Evolutionary conservation across 1,140 invertebrate species (phyloP), one percentile per base, ranked within the genome.

Genomic region (Megalopta genalis): DNA sequence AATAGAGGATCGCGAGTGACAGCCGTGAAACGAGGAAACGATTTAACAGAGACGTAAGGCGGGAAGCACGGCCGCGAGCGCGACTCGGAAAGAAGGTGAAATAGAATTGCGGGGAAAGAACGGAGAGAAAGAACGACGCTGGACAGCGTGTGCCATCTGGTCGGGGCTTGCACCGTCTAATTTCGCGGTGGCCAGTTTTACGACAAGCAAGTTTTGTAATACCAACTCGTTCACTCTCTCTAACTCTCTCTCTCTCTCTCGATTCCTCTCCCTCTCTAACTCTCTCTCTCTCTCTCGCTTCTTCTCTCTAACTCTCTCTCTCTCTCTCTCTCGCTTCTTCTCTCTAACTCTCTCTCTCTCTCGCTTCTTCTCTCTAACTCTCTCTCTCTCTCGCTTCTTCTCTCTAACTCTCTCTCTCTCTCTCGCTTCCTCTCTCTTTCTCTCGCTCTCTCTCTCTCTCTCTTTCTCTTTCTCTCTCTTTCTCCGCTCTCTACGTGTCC

Each of bases 101-200:
- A 37, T 10, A 46, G 49, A 78, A 39, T 52, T 18, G 46, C 25
- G 23, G 21, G 0, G 66, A 49, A 67, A 23, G 14, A 49, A 67
- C 0, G 23, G 54, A 21, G 49, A 54, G 21, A 54, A 54, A 14
- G 12, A 59, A 49, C 27, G 52, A 46, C 21, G 39, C 4, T 4
- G 57, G 42, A 67, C 74, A 32, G 42, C 2, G 46, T 21, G 71
- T 52, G 71, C 46, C 64, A 76, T 57, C 59, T 70, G 78, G 52
- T 21, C 7, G 7, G 8, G 8, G 59, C 37, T 37, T 25, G 74
- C 59, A 64, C 46, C 46, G 80, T 86, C 67, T 83, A 84, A 85
- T 86, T 86, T 62, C 65, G 64, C 60, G 69, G 68, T 69, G 67
- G 68, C 57, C 60, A 72, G 71, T 80, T 86, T 80, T 77, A 83